Conservation (phyloP, 2,113 vertebrate genomes). For the Rattus rattus region DNA sequence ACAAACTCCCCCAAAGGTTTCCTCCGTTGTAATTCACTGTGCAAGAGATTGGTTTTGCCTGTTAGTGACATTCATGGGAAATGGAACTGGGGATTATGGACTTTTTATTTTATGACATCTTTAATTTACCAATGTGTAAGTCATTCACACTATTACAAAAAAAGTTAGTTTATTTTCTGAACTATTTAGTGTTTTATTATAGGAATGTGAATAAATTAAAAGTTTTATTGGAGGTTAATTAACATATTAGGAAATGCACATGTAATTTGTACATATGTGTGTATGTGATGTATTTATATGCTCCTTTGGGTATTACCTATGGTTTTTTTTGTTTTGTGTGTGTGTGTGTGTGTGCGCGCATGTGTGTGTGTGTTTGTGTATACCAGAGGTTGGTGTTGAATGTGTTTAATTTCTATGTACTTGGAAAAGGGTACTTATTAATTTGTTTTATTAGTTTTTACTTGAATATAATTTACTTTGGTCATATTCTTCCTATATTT, state of each 20-base stretch:
- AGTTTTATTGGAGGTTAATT: not conserved
- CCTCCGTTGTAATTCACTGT: not conserved
- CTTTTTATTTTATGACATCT: not conserved
- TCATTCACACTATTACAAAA: not conserved
- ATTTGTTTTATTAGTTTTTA: not conserved
- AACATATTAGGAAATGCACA: not conserved
- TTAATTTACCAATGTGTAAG: not conserved
- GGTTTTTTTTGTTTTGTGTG: not conserved
- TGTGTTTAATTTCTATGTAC: not conserved
- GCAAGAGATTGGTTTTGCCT: not conserved
- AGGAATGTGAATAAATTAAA: not conserved
- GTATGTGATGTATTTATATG: not conserved
- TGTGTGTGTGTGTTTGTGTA: not conserved
- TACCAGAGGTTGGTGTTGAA: not conserved
- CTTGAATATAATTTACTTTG: not conserved
- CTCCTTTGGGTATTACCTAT: not conserved
- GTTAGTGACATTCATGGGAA: not conserved
- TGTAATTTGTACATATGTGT: not conserved
- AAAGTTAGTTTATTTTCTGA: not conserved
- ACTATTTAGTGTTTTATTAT: not conserved
- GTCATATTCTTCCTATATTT: not conserved
- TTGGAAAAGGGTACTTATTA: not conserved
- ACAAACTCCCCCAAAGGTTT: not conserved
- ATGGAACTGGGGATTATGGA: not conserved
- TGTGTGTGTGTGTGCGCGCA: not conserved